These are phyloP conservation scores for Daphoenositta chrysoptera DNA, from an alignment of 2,113 vertebrate genomes.

Conservation along the genomic window DNA sequence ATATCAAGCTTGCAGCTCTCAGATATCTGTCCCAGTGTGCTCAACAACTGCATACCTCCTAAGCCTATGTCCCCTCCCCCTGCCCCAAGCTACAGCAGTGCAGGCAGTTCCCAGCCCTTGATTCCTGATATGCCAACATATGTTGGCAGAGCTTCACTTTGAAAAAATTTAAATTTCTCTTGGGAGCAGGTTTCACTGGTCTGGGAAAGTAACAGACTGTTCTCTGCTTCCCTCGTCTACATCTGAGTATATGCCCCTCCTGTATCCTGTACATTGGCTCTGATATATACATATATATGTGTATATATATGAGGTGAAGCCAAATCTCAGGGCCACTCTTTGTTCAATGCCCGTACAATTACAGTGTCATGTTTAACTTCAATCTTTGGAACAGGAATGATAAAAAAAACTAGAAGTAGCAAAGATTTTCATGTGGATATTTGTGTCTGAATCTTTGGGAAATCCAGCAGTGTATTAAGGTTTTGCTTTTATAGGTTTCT, in stretches of 20 bases:
- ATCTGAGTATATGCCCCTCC: not conserved
- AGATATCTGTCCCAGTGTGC: not conserved
- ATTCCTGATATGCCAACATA: constrained; percentile 8
- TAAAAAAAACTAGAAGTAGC: not conserved
- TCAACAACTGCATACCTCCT: not conserved
- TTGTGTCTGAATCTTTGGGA: not conserved
- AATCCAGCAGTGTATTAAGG: fast-evolving
- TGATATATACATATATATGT: not conserved
- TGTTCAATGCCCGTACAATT: not conserved
- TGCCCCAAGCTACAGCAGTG: not conserved
- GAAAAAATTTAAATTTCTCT: constrained; percentile 29
- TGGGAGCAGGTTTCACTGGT: constrained; percentile 15
- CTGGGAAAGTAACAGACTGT: constrained; percentile 41
- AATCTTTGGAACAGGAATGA: not conserved
- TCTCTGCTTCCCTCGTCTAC: not conserved
- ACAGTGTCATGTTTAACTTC: not conserved
- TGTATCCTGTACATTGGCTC: not conserved
- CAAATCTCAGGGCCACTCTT: not conserved
- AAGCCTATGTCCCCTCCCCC: not conserved
- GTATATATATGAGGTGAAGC: not conserved
- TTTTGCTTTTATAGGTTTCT: not conserved
- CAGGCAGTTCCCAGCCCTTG: constrained; percentile 6
- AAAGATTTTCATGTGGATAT: not conserved
- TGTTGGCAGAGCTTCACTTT: constrained; percentile 13
- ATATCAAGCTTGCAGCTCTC: not conserved